Conservation (phyloP, 2,888 invertebrate species). For the Leptopilina syphax region DNA sequence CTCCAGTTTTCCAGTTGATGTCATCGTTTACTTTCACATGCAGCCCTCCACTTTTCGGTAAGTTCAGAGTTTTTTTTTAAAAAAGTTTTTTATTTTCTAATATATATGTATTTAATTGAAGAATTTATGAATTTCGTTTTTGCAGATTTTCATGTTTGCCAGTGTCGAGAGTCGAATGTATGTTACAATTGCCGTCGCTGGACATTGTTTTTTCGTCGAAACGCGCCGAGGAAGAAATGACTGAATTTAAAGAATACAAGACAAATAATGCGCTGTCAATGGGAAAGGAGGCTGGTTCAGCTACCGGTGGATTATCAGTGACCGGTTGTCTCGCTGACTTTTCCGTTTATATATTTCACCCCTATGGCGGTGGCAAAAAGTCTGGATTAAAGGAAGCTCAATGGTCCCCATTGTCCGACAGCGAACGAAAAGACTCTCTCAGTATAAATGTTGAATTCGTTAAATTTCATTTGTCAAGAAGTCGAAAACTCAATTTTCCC, state of each 20-base stretch:
- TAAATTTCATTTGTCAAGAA: conserved; percentile 95
- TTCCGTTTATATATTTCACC: conserved; percentile 98
- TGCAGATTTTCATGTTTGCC: conserved; percentile 94
- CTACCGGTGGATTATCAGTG: conserved; percentile 92
- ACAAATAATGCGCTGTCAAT: conserved; percentile 68
- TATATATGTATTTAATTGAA: background rate
- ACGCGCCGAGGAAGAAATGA: conserved; percentile 86
- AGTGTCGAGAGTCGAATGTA: conserved; percentile 96
- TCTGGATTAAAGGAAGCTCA: conserved; percentile 88
- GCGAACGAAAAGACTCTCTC: conserved; percentile 95
- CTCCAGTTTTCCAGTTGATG: conserved; percentile 98
- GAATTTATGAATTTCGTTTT: background rate
- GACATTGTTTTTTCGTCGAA: conserved; percentile 98
- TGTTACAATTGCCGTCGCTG: conserved; percentile 96
- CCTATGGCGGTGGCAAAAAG: conserved; percentile 95
- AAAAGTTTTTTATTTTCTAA: conserved; percentile 15
- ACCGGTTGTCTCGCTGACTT: conserved; percentile 98
- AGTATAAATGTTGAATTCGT: conserved; percentile 98
- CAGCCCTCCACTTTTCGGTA: conserved; percentile 93
- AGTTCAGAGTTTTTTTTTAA: background rate
- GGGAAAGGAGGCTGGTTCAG: conserved; percentile 78
- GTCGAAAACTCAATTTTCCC: conserved; percentile 91
- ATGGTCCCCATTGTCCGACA: conserved; percentile 91
- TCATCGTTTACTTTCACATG: conserved; percentile 98
- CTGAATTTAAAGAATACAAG: conserved; percentile 74